Conservation (phyloP, 2,797 vertebrate genomes). For the Tinamus major region DNA sequence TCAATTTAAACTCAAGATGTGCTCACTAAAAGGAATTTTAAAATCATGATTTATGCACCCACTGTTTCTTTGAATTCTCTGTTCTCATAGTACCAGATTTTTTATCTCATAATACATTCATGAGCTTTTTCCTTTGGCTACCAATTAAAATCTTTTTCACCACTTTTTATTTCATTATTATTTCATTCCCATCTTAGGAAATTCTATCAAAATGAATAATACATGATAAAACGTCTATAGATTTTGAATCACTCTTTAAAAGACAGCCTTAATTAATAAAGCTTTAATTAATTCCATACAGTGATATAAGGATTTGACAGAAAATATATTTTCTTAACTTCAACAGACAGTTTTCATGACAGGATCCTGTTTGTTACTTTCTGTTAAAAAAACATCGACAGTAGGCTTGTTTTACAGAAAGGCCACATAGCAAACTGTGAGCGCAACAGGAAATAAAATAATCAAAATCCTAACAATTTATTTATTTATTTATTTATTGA, state of each 20-base stretch:
- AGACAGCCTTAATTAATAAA: constrained; percentile 24
- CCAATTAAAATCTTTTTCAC: neutral
- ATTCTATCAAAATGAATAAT: constrained; percentile 32
- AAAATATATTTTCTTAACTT: constrained; percentile 28
- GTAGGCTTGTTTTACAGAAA: too few species aligned
- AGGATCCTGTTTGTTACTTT: neutral
- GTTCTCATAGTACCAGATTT: neutral
- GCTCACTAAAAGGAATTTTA: neutral
- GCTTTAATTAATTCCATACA: constrained; percentile 25
- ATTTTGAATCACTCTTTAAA: constrained; percentile 41
- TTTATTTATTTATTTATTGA: neutral
- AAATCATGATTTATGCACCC: constrained; percentile 1
- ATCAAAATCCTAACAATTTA: neutral
- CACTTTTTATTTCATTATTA: constrained; percentile 25
- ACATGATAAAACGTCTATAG: neutral
- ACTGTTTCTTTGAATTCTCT: neutral
- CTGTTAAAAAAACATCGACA: neutral
- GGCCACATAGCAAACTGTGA: neutral
- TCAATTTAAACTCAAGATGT: neutral
- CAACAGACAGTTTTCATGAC: neutral
- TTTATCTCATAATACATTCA: neutral
- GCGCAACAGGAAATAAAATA: neutral
- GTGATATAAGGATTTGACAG: constrained; percentile 18
- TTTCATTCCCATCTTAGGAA: constrained; percentile 1
- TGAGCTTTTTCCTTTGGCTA: neutral